phyloP scores from a whole-genome alignment of 2,113 vertebrate species.

The Gnathonemus longibarbis region DNA sequence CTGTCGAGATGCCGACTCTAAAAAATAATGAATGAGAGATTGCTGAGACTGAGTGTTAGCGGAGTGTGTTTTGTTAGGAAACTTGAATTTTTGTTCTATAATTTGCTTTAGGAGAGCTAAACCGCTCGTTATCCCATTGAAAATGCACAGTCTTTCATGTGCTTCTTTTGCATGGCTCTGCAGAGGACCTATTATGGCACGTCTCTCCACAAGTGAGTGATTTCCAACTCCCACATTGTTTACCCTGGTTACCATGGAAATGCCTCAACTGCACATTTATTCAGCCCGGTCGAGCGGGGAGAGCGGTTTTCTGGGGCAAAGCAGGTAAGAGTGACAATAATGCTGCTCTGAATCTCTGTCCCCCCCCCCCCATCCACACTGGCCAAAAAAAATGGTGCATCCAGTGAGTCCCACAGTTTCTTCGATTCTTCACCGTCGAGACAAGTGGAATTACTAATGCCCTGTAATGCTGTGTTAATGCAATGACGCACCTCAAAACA shows the following conservation, averaged over 20 bases:
- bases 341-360: neutral
- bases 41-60: neutral
- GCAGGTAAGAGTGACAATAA: neutral
- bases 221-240: neutral
- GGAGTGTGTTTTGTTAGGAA: neutral
- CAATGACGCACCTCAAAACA: neutral
- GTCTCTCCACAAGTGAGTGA: neutral
- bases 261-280: neutral
- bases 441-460: neutral
- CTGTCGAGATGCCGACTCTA: neutral
- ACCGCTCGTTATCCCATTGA: neutral
- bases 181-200: neutral
- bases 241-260: neutral
- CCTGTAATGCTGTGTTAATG: neutral
- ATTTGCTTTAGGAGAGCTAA: neutral
- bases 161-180: neutral
- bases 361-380: neutral
- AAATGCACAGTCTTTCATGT: neutral
- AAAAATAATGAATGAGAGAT: neutral
- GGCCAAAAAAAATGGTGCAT: neutral
- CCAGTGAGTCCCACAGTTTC: neutral
- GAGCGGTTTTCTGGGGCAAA: neutral
- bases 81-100: conserved; percentile 1
- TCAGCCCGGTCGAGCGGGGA: neutral
- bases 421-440: neutral